Evolutionary conservation across 2,113 vertebrate genomes (phyloP), one percentile per base, ranked within the genome.

Genomic region (Lipophrys pholis): DNA sequence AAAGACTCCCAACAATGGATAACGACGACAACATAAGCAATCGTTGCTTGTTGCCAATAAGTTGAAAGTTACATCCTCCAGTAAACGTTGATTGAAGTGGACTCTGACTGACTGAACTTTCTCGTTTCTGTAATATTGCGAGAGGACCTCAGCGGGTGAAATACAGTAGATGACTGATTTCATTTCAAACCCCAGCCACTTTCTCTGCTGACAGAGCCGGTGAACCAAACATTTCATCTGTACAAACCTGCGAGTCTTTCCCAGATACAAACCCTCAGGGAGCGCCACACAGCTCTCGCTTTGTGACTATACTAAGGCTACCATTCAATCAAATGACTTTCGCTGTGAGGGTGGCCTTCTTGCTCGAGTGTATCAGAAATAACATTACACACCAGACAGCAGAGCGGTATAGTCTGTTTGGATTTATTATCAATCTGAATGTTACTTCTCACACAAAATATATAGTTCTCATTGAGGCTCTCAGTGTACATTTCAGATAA

Each of bases 371-470:
- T 30, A 16, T 64, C 38, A 57, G 68, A 78, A 68, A 82, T 17
- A 69, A 79, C 8, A 77, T 68, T 38, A 66, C 66, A 71, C 63
- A 81, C 52, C 36, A 75, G 48, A 71, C 58, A 77, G 57, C 55
- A 69, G 21, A 58, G 53, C 14, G 15, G 60, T 85, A 67, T 74
- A 68, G 80, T 87, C 68, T 78, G 36, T 80, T 84, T 36, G 40
- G 73, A 83, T 93, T 93, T 93, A 93, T 92, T 92, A 88, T 79
- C 79, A 89, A 87, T 82, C 65, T 86, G 79, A 86, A 87, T 85
- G 64, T 81, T 88, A 84, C 81, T 81, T 82, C 71, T 80, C 87
- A 93, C 90, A 94, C 88, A 93, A 93, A 93, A 93, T 91, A 92
- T 91, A 93, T 87, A 82, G 60, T 85, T 87, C 80, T 89, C 81